These are phyloP conservation scores for Lepisosteus osseus DNA, from an alignment of 2,113 vertebrate genomes.

Conservation along the genomic window DNA sequence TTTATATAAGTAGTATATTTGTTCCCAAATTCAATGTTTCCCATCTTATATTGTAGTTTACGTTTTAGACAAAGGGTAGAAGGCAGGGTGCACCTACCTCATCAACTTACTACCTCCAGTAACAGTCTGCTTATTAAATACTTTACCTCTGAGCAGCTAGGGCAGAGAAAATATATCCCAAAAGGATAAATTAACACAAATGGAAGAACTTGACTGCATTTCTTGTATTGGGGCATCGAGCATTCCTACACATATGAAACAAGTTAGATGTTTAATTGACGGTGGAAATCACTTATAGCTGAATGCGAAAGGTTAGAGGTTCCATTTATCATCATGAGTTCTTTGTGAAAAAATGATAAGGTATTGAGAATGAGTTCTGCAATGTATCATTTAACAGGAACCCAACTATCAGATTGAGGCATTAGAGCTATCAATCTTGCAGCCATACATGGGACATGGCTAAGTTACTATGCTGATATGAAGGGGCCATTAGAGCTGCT, in stretches of 20 bases:
- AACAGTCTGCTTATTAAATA: no score
- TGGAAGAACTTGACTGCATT: no score
- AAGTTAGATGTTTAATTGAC: background rate
- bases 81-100: no score
- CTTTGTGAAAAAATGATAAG: slow-evolving; percentile 41
- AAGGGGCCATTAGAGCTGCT: slow-evolving; percentile 85
- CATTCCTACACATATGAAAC: background rate
- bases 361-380: slow-evolving; percentile 62
- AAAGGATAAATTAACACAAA: no score
- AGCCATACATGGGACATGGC: slow-evolving; percentile 65
- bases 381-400: slow-evolving; percentile 87
- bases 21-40: no score
- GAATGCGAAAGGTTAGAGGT: background rate
- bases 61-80: no score
- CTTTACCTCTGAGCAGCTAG: no score
- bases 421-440: slow-evolving; percentile 74
- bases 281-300: background rate
- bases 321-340: background rate
- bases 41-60: no score
- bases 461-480: slow-evolving; percentile 79
- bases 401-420: slow-evolving; percentile 83
- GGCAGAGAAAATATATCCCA: no score
- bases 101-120: no score
- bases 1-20: no score
- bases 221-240: no score